These are phyloP conservation scores for Acanthurus leucopareius DNA, from an alignment of 2,797 vertebrate species.

Conservation along the genomic window DNA sequence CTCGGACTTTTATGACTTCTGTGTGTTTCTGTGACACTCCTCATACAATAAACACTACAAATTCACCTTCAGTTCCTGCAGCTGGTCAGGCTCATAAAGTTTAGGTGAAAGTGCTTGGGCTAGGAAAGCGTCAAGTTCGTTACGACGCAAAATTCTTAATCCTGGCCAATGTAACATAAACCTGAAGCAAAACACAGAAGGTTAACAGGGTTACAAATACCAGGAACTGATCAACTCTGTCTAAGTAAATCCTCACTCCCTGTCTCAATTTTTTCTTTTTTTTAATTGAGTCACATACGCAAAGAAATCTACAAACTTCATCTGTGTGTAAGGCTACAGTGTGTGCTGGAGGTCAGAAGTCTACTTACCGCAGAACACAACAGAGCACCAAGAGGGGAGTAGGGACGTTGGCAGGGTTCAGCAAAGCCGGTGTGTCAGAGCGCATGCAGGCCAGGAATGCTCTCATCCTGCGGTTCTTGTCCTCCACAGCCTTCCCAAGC, in stretches of 20 bases:
- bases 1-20: not conserved
- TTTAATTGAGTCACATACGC: not conserved
- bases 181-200: constrained; percentile 87
- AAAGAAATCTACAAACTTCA: not conserved
- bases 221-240: constrained; percentile 53
- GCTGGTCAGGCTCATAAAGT: constrained; percentile 97
- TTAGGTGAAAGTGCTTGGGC: constrained; percentile 97
- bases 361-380: constrained; percentile 93
- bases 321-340: not conserved
- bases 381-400: constrained; percentile 96
- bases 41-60: constrained; percentile 65
- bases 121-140: constrained; percentile 97
- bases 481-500: constrained; percentile 95
- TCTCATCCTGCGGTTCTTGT: constrained; percentile 96
- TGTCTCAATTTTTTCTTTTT: not conserved
- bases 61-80: constrained; percentile 98
- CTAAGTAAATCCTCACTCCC: constrained; percentile 21
- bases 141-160: constrained; percentile 95
- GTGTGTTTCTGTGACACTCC: constrained; percentile 70
- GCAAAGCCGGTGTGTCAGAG: constrained; percentile 96
- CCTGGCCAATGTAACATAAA: constrained; percentile 99
- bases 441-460: constrained; percentile 97
- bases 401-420: constrained; percentile 93
- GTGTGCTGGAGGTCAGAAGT: not conserved
- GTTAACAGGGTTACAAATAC: constrained; percentile 72